A percentile compares a stretch with the other conserved stretches of the same genome.
These are phyloP conservation scores for Sialia sialis DNA, from an alignment of 2,113 vertebrate species.

Conservation along the genomic window DNA sequence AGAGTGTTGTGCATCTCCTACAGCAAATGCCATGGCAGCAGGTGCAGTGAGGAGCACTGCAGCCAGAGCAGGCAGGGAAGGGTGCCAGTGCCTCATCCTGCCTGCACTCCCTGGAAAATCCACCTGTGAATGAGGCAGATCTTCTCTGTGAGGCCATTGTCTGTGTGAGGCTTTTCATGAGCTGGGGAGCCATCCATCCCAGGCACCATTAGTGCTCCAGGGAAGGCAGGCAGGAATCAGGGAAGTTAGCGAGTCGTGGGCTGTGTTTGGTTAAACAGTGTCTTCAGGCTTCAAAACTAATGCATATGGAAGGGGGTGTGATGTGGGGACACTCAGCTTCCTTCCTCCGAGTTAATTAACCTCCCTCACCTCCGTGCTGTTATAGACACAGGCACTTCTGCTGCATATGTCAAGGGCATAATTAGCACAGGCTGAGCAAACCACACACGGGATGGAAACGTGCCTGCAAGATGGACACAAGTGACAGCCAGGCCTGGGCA, in stretches of 20 bases:
- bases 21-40: neutral
- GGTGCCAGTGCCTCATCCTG: neutral
- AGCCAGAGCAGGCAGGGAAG: neutral
- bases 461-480: neutral
- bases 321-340: conserved; percentile 53
- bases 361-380: conserved; percentile 63
- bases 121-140: neutral
- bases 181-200: neutral
- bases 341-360: conserved; percentile 75
- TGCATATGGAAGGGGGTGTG: conserved; percentile 52
- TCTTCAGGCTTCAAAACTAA: conserved; percentile 45
- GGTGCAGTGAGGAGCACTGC: neutral
- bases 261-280: conserved; percentile 29
- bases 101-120: neutral
- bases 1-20: neutral
- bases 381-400: conserved; percentile 60
- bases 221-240: neutral
- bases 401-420: conserved; percentile 59
- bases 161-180: neutral
- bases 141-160: neutral
- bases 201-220: neutral
- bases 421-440: conserved; percentile 68
- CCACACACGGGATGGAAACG: neutral
- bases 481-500: neutral
- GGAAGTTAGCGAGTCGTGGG: neutral